Evolutionary conservation across 2,113 vertebrate genomes (phyloP).

Genomic region (Hippocampus comes): DNA sequence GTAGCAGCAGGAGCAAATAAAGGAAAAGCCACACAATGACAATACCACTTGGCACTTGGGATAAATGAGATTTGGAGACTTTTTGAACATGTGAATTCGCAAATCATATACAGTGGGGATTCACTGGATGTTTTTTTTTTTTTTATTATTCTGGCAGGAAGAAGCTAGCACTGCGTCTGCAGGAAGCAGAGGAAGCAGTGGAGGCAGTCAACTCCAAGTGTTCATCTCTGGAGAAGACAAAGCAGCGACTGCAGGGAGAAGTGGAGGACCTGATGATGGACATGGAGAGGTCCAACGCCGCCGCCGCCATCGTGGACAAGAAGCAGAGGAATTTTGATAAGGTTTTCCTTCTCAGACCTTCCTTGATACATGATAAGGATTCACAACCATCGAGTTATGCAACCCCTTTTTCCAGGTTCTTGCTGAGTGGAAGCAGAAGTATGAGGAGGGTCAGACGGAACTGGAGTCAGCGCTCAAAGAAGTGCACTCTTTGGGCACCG

Average conservation of each 20-base stretch:
- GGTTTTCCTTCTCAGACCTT: constrained; percentile 13
- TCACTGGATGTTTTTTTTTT: fast-evolving
- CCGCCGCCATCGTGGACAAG: constrained; percentile 48
- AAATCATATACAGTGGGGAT: no score
- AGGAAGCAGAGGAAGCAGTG: constrained; percentile 61
- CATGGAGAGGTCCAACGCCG: constrained; percentile 34
- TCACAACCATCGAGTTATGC: not conserved
- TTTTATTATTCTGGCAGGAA: constrained; percentile 37
- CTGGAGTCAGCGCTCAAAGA: constrained; percentile 58
- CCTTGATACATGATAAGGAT: not conserved
- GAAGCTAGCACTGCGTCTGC: constrained; percentile 54
- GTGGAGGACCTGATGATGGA: constrained; percentile 58
- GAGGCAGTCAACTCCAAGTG: constrained; percentile 59
- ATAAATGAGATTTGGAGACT: no score
- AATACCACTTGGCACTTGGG: no score
- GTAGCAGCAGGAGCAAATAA: no score
- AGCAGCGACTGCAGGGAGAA: constrained; percentile 60
- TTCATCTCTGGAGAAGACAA: constrained; percentile 65
- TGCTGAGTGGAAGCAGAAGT: constrained; percentile 65
- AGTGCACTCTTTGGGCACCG: constrained; percentile 43
- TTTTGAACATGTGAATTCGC: no score
- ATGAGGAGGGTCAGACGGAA: constrained; percentile 60
- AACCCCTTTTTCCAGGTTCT: constrained; percentile 32
- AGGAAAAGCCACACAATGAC: no score
- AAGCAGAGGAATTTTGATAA: constrained; percentile 66